phyloP scores from a whole-genome alignment of 2,113 vertebrate species.

The Gasterosteus nipponicus region DNA sequence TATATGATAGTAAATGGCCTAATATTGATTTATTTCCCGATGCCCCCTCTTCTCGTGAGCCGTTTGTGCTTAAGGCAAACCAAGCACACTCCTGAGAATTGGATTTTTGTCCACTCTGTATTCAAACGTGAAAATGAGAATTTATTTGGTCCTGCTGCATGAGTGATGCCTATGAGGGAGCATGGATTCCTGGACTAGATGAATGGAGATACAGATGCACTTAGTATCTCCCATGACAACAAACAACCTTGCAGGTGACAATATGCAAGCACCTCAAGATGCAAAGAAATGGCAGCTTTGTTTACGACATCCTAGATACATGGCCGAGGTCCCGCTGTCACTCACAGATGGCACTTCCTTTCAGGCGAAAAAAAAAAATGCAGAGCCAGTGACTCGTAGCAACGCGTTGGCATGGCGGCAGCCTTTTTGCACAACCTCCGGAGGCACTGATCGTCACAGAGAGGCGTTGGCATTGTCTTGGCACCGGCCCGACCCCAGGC shows the following conservation, averaged over 20 bases:
- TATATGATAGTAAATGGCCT: slow-evolving; percentile 75
- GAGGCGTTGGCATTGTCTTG: slow-evolving; percentile 78
- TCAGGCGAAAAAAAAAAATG: slow-evolving; percentile 47
- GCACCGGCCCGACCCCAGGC: slow-evolving; percentile 78
- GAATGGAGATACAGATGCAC: slow-evolving; percentile 51
- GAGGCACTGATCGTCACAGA: slow-evolving; percentile 75
- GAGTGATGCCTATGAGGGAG: slow-evolving; percentile 58
- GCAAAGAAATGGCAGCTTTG: slow-evolving; percentile 71
- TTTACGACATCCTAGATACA: slow-evolving; percentile 75
- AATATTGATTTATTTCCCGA: slow-evolving; percentile 71
- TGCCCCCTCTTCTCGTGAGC: slow-evolving; percentile 40
- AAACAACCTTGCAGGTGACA: slow-evolving; percentile 65
- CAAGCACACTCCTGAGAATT: slow-evolving; percentile 63
- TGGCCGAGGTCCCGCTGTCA: slow-evolving; percentile 75
- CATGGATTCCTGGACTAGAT: slow-evolving; percentile 43
- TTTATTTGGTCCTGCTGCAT: slow-evolving; percentile 59
- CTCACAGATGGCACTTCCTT: slow-evolving; percentile 81
- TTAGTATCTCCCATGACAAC: slow-evolving; percentile 66
- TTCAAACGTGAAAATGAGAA: slow-evolving; percentile 73
- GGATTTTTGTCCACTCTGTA: slow-evolving; percentile 61
- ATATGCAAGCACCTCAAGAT: slow-evolving; percentile 63
- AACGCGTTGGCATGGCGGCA: slow-evolving; percentile 69
- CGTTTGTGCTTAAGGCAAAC: slow-evolving; percentile 66
- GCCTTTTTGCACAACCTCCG: slow-evolving; percentile 78
- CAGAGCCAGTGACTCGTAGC: slow-evolving; percentile 71